Evolutionary conservation across 2,113 vertebrate species (phyloP).

Genomic region (Pedionomus torquatus): DNA sequence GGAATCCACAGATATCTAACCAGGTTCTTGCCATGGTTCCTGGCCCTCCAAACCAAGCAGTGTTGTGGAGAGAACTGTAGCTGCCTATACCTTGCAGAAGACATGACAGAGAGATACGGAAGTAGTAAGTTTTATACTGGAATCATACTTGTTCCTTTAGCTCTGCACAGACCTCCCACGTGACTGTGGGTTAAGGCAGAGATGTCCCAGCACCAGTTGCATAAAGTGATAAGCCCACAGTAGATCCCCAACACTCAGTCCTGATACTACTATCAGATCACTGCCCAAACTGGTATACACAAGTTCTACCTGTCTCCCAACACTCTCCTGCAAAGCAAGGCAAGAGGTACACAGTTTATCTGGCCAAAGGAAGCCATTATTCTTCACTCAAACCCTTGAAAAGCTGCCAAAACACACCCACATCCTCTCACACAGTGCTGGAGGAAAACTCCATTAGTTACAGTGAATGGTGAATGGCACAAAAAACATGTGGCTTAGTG

Average conservation of each 20-base stretch:
- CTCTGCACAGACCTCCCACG: neutral
- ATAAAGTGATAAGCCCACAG: neutral
- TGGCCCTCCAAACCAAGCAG: neutral
- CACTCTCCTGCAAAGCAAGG: neutral
- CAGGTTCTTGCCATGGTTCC: neutral
- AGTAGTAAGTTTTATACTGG: neutral
- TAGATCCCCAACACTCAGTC: neutral
- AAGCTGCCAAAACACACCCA: neutral
- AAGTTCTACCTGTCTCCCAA: neutral
- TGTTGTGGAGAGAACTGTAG: neutral
- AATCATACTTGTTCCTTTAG: neutral
- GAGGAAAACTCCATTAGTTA: neutral
- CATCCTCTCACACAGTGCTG: rapidly evolving
- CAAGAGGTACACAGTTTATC: neutral
- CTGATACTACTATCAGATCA: neutral
- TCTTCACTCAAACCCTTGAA: neutral
- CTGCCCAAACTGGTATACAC: neutral
- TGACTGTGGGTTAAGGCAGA: neutral
- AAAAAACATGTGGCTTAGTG: neutral
- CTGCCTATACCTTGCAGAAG: too few species aligned
- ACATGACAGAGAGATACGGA: neutral
- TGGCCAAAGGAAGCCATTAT: neutral
- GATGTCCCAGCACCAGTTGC: neutral
- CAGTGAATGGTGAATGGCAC: rapidly evolving
- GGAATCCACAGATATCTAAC: neutral